Conservation (phyloP, 2,113 vertebrate species). For the Pseudorhombus dupliciocellatus region DNA sequence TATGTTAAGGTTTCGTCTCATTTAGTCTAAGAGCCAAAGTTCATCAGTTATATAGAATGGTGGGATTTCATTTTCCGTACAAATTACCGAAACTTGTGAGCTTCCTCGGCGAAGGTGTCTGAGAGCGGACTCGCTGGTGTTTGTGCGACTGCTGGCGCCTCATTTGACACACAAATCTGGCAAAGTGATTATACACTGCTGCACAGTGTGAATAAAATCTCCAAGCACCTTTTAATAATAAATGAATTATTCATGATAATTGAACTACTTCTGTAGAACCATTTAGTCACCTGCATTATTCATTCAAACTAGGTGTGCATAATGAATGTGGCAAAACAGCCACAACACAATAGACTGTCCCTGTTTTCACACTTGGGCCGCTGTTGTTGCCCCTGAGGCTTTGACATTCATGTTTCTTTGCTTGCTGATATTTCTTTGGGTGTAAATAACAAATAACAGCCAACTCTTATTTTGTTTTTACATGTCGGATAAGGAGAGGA, state of each 20-base stretch:
- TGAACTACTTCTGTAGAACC: slow-evolving; percentile 68
- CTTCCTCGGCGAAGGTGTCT: neutral
- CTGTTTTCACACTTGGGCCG: slow-evolving; percentile 45
- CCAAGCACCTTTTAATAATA: slow-evolving; percentile 69
- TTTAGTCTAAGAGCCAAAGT: neutral
- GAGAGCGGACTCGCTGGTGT: neutral
- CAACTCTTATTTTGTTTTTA: neutral
- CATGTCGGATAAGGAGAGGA: neutral
- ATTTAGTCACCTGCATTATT: slow-evolving; percentile 75
- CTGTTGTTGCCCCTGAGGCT: slow-evolving; percentile 26
- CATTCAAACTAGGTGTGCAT: slow-evolving; percentile 66
- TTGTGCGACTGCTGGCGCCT: slow-evolving; percentile 6
- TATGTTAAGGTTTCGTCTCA: slow-evolving; percentile 2
- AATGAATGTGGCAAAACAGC: slow-evolving; percentile 64
- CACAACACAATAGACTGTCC: slow-evolving; percentile 51
- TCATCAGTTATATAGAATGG: slow-evolving; percentile 11
- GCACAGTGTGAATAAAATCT: slow-evolving; percentile 59
- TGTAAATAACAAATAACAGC: neutral
- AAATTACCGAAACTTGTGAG: slow-evolving; percentile 5
- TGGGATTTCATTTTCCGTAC: neutral
- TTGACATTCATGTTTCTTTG: slow-evolving; percentile 23
- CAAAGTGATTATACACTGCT: slow-evolving; percentile 40
- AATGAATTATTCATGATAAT: slow-evolving; percentile 74
- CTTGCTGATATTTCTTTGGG: slow-evolving; percentile 20
- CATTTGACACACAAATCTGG: slow-evolving; percentile 31